phyloP scores from a whole-genome alignment of 2,888 invertebrate species.

The Rosalia funebris region DNA sequence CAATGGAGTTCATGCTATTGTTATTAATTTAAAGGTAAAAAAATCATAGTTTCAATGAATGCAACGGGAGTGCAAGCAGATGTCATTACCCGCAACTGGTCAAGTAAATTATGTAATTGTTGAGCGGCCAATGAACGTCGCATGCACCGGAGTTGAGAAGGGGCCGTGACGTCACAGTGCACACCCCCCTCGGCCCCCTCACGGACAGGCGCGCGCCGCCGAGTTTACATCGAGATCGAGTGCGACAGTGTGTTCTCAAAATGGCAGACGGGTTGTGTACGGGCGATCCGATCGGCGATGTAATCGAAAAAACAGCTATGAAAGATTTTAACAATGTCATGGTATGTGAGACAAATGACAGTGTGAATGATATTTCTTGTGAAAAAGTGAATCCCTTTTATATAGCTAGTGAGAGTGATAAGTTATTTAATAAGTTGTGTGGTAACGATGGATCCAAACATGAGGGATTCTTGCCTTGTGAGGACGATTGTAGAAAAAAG shows the following conservation, averaged over 20 bases:
- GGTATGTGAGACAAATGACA: constrained; percentile 61
- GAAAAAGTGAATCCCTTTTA: constrained; percentile 66
- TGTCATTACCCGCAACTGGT: constrained; percentile 63
- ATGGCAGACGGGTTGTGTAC: constrained; percentile 84
- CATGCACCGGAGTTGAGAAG: constrained; percentile 51
- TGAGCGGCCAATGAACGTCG: constrained; percentile 64
- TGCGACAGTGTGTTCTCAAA: constrained; percentile 75
- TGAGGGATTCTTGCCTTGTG: constrained; percentile 55
- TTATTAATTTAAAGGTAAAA: constrained; percentile 24
- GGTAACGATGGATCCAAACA: constrained; percentile 47
- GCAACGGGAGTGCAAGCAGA: constrained; percentile 50
- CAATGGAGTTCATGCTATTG: background rate
- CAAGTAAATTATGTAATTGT: constrained; percentile 64
- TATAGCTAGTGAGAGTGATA: constrained; percentile 60
- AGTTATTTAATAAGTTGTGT: constrained; percentile 60
- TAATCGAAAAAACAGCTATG: constrained; percentile 69
- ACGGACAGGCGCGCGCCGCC: constrained; percentile 29
- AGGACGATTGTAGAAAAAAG: constrained; percentile 76
- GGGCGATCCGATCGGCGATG: constrained; percentile 71
- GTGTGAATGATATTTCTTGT: constrained; percentile 67
- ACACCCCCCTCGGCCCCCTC: constrained; percentile 42
- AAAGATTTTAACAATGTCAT: constrained; percentile 66
- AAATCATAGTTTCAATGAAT: constrained; percentile 48
- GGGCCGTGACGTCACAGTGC: constrained; percentile 56
- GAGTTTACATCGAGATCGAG: constrained; percentile 50